Evolutionary conservation across 2,888 invertebrate species (phyloP).

Genomic region (Dicyrtoma fusca): DNA sequence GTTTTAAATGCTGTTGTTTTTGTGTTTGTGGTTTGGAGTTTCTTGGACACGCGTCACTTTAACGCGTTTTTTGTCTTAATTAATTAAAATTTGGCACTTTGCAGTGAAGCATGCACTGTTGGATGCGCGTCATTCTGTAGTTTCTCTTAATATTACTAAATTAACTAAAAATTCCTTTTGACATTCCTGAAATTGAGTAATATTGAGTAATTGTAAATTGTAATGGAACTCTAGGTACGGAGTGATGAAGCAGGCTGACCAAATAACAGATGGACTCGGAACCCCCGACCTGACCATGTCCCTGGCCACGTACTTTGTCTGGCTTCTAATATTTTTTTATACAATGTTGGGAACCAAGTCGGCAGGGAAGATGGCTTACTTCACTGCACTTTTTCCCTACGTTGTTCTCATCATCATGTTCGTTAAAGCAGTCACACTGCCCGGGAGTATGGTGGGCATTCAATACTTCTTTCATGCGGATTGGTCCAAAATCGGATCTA

Average conservation of each 20-base stretch:
- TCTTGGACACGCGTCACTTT: too few species aligned
- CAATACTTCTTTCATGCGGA: constrained; percentile 77
- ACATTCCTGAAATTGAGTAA: too few species aligned
- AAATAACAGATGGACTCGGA: constrained; percentile 54
- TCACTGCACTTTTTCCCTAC: constrained; percentile 84
- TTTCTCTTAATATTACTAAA: too few species aligned
- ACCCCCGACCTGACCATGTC: constrained; percentile 11
- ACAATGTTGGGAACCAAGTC: constrained; percentile 2
- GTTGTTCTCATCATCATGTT: constrained; percentile 74
- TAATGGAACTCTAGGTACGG: too few species aligned
- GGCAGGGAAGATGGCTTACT: constrained; percentile 73
- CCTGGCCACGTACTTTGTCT: neutral
- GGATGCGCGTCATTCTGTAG: too few species aligned
- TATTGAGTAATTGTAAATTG: too few species aligned
- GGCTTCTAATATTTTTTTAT: constrained; percentile 8
- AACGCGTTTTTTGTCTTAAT: too few species aligned
- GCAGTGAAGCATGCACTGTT: too few species aligned
- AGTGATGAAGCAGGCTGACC: constrained; percentile 8
- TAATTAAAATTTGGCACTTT: too few species aligned
- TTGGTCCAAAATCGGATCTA: constrained; percentile 73
- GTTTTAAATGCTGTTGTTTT: too few species aligned
- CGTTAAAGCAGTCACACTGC: constrained; percentile 64
- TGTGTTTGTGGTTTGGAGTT: too few species aligned
- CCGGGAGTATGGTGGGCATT: constrained; percentile 74
- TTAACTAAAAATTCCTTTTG: too few species aligned